Evolutionary conservation across 2,888 invertebrate genomes (phyloP), one percentile per base, ranked within the genome.

Genomic region (Muschampia plurimacula): DNA sequence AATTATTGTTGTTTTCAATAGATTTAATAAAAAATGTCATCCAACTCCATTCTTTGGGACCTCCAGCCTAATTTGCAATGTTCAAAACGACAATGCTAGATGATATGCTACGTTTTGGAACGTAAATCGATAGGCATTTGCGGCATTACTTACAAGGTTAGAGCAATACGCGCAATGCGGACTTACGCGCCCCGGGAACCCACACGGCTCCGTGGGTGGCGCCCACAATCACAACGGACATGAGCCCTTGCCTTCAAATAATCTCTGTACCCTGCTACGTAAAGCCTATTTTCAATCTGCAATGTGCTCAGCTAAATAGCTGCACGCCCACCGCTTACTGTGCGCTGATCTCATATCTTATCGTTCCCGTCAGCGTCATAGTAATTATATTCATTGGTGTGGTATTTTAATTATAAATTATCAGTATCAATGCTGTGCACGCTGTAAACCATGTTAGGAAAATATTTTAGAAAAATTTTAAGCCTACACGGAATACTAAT

Each of bases 361-460:
- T 82, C 81, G 84, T 81, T 84, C 84, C 81, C 86, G 88, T 87
- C 87, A 86, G 22, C 22, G 22, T 22, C 22, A 22, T 84, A 86
- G 83, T 84, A 81, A 88, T 84, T 82, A 84, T 85, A 85, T 86
- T 84, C 80, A 79, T 76, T 78, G 81, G 81, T 79, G 79, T 86
- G 84, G 86, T 86, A 88, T 88, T 87, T 88, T 90, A 88, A 91
- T 90, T 89, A 83, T 84, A 83, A 84, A 84, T 85, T 59, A 49
- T 57, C 63, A 13, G 32, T 65, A 64, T 32, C 36, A 46, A 67
- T 10, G 1, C 9, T 32, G 15, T 32, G 59, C 28, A 57, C 44
- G 22, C 72, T 22, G 39, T 57, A 44, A 36, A 32, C 59, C 39
- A 12, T 72, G 15, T 66, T 60, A 41, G 36, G 60, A 66, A 59